phyloP scores from a whole-genome alignment of 2,113 vertebrate species.

The Poicephalus gulielmi region DNA sequence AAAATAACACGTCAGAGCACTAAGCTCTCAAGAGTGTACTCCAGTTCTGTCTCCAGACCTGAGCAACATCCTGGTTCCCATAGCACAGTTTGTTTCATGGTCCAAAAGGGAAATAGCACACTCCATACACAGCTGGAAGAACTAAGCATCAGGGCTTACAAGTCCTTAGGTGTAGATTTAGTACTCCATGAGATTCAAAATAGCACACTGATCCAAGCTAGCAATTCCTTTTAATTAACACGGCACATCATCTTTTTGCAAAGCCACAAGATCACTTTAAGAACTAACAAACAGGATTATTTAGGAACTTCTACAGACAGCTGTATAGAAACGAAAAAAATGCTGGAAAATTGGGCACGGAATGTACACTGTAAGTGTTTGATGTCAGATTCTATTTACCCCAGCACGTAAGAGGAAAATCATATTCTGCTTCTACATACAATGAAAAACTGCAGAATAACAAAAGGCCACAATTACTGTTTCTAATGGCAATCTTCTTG shows the following conservation, averaged over 20 bases:
- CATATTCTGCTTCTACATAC: background rate
- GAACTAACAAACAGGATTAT: background rate
- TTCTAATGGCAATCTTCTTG: background rate
- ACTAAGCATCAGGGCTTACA: background rate
- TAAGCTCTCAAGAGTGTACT: background rate
- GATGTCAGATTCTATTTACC: background rate
- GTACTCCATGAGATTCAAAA: background rate
- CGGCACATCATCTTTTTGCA: background rate
- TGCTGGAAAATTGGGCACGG: background rate
- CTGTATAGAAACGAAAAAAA: background rate
- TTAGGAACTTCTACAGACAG: background rate
- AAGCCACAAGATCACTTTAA: background rate
- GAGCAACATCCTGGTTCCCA: background rate
- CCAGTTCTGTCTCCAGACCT: background rate
- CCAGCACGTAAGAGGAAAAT: background rate
- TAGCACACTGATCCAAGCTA: background rate
- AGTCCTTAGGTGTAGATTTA: background rate
- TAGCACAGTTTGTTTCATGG: background rate
- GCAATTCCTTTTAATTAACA: background rate
- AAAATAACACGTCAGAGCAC: rapidly evolving
- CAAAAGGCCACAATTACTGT: background rate
- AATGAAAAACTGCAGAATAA: background rate
- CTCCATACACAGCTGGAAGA: background rate
- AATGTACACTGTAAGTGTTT: background rate
- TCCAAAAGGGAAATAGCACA: rapidly evolving